These are phyloP conservation scores for Lerista edwardsae DNA, from an alignment of 2,797 vertebrate genomes.

Conservation along the genomic window DNA sequence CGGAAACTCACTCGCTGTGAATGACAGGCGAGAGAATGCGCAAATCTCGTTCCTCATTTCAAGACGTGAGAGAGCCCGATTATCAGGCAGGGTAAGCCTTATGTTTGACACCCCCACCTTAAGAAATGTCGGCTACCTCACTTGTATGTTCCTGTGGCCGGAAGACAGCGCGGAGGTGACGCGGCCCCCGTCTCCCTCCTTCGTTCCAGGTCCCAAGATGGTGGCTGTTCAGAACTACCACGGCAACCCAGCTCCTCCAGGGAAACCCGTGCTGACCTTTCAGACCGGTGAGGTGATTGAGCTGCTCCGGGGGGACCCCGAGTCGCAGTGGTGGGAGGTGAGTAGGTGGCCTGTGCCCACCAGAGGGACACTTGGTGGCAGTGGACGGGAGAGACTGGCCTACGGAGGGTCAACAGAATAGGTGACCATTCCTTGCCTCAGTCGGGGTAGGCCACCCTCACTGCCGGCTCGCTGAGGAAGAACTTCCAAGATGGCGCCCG, in stretches of 20 bases:
- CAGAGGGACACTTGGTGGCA: too few species aligned
- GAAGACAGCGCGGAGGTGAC: background rate
- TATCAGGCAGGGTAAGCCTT: too few species aligned
- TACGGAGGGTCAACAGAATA: too few species aligned
- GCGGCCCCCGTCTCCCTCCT: background rate
- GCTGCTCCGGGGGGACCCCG: constrained; percentile 92
- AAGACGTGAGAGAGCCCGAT: too few species aligned
- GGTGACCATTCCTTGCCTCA: background rate
- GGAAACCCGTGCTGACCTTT: constrained; percentile 88
- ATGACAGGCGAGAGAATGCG: too few species aligned
- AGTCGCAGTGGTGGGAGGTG: constrained; percentile 96
- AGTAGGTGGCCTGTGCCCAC: background rate
- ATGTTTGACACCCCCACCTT: too few species aligned
- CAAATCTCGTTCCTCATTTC: too few species aligned
- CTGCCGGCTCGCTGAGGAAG: background rate
- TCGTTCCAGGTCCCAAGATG: constrained; percentile 91
- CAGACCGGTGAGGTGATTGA: constrained; percentile 93
- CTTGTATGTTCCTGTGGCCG: background rate
- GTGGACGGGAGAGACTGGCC: too few species aligned
- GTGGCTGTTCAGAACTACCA: constrained; percentile 94
- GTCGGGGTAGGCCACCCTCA: background rate
- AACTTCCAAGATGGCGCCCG: background rate
- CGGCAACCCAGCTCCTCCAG: constrained; percentile 86
- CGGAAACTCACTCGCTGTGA: too few species aligned
- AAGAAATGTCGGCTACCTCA: too few species aligned